Percentiles rank a stretch among this genome's conserved stretches.
These are phyloP conservation scores for Drosophila athabasca DNA, from an alignment of 1,140 invertebrate species.

Conservation along the genomic window DNA sequence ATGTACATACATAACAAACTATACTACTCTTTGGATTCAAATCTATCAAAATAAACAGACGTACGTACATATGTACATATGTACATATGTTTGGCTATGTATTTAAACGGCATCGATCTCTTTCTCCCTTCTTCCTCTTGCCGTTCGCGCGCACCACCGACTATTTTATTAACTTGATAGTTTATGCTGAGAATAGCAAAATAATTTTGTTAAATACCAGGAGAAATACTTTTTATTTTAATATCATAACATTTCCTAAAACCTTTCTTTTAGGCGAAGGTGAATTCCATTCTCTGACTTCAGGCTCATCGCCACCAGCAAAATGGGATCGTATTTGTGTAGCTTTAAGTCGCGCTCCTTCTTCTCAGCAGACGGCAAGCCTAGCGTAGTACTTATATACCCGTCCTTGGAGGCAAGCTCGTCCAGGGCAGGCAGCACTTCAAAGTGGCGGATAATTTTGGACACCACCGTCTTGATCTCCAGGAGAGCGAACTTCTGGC, in stretches of 20 bases:
- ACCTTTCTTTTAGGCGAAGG: conserved; percentile 63
- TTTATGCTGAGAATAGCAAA: no score
- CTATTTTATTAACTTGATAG: no score
- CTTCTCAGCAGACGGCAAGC: conserved; percentile 30
- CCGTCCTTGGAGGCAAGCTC: conserved; percentile 69
- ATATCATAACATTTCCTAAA: not conserved
- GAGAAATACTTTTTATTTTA: not conserved
- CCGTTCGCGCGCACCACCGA: no score
- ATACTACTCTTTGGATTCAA: no score
- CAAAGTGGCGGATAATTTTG: conserved; percentile 83
- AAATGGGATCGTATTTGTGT: conserved; percentile 75
- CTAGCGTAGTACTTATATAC: conserved; percentile 59
- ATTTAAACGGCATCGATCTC: no score
- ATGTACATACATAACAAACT: no score
- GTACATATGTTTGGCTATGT: no score
- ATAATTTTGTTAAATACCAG: no score
- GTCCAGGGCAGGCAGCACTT: conserved; percentile 71
- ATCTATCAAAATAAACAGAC: no score
- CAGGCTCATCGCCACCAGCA: conserved; percentile 68
- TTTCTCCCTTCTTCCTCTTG: no score
- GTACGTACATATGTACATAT: no score
- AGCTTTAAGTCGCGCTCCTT: conserved; percentile 31
- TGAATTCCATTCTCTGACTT: conserved; percentile 77
- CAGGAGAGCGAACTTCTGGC: conserved; percentile 84
- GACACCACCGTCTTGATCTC: conserved; percentile 84